Evolutionary conservation across 2,888 invertebrate genomes (phyloP).

Genomic region (Malthinus flaveolus): DNA sequence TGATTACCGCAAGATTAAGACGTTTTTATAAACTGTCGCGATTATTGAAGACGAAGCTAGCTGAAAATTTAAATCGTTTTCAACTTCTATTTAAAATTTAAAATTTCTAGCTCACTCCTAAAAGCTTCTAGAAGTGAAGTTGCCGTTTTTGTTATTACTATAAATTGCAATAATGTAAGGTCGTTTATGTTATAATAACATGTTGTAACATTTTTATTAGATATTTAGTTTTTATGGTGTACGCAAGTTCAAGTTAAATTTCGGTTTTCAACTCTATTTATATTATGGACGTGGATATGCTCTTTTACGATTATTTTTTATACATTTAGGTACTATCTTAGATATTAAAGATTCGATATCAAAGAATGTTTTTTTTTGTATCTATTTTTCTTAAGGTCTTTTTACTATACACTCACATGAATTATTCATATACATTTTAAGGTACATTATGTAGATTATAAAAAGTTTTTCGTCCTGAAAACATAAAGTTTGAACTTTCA

Average conservation of each 20-base stretch:
- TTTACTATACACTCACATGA: conserved; percentile 1
- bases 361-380: not conserved
- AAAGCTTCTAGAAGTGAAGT: too few relatives aligned
- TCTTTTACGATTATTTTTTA: conserved; percentile 1
- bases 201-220: not conserved
- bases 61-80: not conserved
- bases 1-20: not conserved
- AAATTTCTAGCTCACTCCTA: not conserved
- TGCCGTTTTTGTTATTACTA: not conserved
- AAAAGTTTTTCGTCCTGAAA: conserved; percentile 1
- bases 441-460: conserved; percentile 2
- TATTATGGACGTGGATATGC: not conserved
- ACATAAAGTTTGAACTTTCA: conserved; percentile 2
- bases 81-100: not conserved
- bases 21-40: too few relatives aligned
- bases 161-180: conserved; percentile 6
- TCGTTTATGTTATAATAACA: not conserved
- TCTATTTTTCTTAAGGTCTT: not conserved
- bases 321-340: not conserved
- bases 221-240: conserved; percentile 1
- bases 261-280: not conserved
- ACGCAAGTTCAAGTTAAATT: not conserved
- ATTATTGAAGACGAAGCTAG: not conserved
- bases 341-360: not conserved
- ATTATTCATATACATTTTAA: not conserved